A percentile compares a stretch with the other conserved stretches of the same genome.
Conservation (phyloP, 2,113 vertebrate genomes). For the Machaerirhynchus nigripectus region DNA sequence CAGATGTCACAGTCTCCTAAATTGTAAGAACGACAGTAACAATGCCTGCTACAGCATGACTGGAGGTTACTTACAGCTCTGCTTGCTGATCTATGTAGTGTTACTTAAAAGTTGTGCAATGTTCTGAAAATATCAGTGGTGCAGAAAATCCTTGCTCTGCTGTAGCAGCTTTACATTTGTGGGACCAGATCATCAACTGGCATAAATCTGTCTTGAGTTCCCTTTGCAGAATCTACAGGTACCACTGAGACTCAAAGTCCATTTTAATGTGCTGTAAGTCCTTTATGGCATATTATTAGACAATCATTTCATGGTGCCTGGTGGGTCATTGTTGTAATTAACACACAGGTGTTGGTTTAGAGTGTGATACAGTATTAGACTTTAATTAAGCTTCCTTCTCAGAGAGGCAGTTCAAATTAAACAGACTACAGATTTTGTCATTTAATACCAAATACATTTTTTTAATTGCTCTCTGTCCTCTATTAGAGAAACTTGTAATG, state of each 20-base stretch:
- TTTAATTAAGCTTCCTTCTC: not conserved
- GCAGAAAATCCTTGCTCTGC: not conserved
- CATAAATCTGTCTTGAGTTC: not conserved
- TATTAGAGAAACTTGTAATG: not conserved
- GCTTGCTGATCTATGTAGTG: not conserved
- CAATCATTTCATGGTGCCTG: not conserved
- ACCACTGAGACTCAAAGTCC: not conserved
- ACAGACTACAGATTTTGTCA: not conserved
- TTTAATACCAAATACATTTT: not conserved
- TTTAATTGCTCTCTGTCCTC: not conserved
- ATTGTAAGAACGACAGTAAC: not conserved
- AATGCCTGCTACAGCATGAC: not conserved
- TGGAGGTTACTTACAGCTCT: not conserved
- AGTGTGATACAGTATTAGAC: not conserved
- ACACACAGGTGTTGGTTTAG: not conserved
- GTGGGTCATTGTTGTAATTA: not conserved
- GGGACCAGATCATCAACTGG: not conserved
- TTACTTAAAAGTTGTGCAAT: not conserved
- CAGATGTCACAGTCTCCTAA: not conserved
- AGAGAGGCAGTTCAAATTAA: not conserved
- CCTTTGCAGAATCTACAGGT: not conserved
- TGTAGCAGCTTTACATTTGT: not conserved
- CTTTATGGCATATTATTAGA: not conserved
- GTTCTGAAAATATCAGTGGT: not conserved
- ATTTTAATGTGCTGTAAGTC: not conserved